Conservation (phyloP, 1,140 invertebrate genomes). For the Lordiphosa collinella region DNA sequence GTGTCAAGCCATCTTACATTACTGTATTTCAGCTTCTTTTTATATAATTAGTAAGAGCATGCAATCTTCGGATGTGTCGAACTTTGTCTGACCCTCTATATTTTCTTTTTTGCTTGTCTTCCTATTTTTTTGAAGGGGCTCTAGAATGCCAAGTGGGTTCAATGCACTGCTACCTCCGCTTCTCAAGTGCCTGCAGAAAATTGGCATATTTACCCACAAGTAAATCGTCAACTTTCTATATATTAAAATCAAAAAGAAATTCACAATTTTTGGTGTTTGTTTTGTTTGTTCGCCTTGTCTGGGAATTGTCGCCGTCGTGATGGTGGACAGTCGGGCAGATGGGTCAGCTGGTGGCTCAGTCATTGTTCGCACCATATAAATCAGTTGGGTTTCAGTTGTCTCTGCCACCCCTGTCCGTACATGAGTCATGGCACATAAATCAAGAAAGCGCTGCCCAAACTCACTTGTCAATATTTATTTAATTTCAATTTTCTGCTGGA, state of each 20-base stretch:
- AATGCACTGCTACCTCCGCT: conserved; percentile 9
- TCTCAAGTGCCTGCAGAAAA: conserved; percentile 38
- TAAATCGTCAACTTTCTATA: conserved; percentile 14
- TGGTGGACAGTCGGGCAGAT: conserved; percentile 22
- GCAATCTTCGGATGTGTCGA: too few species aligned
- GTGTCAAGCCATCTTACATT: too few species aligned
- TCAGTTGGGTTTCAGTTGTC: conserved; percentile 30
- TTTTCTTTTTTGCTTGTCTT: conserved; percentile 4
- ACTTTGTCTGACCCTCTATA: not conserved
- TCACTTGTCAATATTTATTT: conserved; percentile 73
- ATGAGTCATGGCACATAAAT: conserved; percentile 71
- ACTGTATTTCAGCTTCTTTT: too few species aligned
- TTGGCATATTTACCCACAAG: conserved; percentile 43
- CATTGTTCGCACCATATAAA: conserved; percentile 21
- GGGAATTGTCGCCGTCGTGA: conserved; percentile 50
- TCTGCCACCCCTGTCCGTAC: conserved; percentile 13
- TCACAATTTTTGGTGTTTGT: conserved; percentile 14
- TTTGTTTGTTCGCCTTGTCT: conserved; percentile 54
- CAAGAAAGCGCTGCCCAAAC: conserved; percentile 42
- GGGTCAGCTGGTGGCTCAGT: conserved; percentile 26
- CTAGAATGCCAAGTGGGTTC: conserved; percentile 21
- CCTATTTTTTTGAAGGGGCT: conserved; percentile 9
- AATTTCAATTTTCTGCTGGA: conserved; percentile 48
- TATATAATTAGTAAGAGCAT: too few species aligned
- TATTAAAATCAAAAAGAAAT: not conserved